Conservation (phyloP, 1,140 invertebrate genomes). For the Hormaphis cornu region DNA sequence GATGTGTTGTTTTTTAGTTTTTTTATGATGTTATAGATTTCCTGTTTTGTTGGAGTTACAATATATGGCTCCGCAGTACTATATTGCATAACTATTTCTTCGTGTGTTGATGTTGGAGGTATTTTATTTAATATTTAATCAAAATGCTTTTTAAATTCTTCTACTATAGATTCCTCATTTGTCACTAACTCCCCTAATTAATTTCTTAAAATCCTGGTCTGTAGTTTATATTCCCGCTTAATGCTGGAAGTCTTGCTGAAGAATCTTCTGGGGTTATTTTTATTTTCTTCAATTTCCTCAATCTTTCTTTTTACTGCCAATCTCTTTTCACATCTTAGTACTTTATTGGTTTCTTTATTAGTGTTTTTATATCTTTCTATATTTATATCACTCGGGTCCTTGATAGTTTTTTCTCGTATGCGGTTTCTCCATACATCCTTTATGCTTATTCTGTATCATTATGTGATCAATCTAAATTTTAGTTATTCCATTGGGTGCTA, state of each 20-base stretch:
- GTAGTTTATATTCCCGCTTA: background rate
- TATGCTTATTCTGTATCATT: background rate
- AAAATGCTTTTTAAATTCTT: background rate
- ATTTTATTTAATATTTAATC: background rate
- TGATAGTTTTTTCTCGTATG: background rate
- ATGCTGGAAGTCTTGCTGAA: background rate
- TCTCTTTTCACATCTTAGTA: background rate
- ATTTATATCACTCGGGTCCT: background rate
- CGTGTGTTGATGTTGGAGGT: background rate
- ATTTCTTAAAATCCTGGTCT: background rate
- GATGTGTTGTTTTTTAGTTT: slow-evolving; percentile 36
- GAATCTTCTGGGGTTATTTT: background rate
- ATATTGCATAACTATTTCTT: slow-evolving; percentile 1
- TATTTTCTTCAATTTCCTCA: background rate
- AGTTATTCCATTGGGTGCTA: background rate
- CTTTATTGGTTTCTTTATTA: background rate
- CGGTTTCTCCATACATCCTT: background rate
- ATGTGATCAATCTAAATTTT: background rate
- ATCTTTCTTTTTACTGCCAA: background rate
- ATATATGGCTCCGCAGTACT: background rate
- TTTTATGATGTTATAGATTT: slow-evolving; percentile 28
- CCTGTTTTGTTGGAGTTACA: slow-evolving; percentile 11
- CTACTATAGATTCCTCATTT: background rate
- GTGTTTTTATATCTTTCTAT: background rate
- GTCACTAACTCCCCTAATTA: background rate